These are phyloP conservation scores for Leucophora obtusa DNA, from an alignment of 2,888 invertebrate genomes.

Conservation along the genomic window DNA sequence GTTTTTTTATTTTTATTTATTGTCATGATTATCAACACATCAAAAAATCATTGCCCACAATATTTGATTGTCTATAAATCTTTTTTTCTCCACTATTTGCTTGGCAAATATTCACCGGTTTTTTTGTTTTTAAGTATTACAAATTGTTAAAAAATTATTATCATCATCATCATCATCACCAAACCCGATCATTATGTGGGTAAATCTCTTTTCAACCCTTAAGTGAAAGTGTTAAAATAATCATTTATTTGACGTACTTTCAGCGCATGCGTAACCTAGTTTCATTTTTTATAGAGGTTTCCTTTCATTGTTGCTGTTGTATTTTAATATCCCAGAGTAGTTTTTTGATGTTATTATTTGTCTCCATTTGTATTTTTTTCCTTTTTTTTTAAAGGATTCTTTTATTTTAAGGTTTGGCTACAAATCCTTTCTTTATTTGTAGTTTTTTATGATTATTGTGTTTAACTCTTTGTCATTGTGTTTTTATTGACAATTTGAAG, in stretches of 20 bases:
- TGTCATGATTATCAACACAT: constrained; percentile 53
- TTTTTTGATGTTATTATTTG: neutral
- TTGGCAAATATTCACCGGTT: constrained; percentile 20
- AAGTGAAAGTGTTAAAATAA: constrained; percentile 10
- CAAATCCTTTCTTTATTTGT: constrained; percentile 26
- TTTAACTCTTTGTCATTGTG: constrained; percentile 22
- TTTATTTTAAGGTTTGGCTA: neutral
- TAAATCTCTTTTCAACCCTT: constrained; percentile 47
- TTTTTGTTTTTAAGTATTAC: constrained; percentile 31
- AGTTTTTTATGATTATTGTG: constrained; percentile 17
- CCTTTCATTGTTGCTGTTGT: neutral
- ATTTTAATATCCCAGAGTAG: neutral
- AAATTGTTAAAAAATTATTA: constrained; percentile 59
- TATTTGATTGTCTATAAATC: constrained; percentile 35
- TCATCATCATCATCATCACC: constrained; percentile 30
- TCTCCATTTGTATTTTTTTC: too few species aligned
- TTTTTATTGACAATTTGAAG: constrained; percentile 4
- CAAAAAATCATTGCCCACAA: constrained; percentile 52
- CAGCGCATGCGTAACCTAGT: constrained; percentile 37
- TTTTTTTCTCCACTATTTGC: constrained; percentile 18
- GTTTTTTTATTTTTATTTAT: constrained; percentile 5
- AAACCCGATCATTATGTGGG: constrained; percentile 46
- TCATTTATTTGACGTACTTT: constrained; percentile 16
- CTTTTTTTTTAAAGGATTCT: neutral
- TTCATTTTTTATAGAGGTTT: constrained; percentile 7